phyloP scores from a whole-genome alignment of 2,797 vertebrate genomes.

The Schizopygopsis malacanthus region DNA sequence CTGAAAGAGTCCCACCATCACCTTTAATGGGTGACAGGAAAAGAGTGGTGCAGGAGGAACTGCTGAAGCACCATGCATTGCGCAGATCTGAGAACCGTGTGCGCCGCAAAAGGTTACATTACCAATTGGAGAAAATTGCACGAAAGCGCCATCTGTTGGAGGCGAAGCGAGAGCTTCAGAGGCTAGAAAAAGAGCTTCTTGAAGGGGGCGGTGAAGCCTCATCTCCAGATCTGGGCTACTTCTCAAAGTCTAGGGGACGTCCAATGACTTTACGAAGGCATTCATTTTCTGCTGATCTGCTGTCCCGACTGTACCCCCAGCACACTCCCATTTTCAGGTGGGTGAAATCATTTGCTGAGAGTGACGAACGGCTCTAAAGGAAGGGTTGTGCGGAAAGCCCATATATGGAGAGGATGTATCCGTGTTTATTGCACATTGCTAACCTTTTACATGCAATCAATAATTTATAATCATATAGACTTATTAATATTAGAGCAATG shows the following conservation, averaged over 20 bases:
- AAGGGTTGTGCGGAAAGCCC: background rate
- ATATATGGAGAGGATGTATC: background rate
- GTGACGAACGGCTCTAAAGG: background rate
- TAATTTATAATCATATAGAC: background rate
- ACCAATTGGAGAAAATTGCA: constrained; percentile 86
- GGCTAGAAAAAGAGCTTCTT: constrained; percentile 79
- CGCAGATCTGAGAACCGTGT: constrained; percentile 81
- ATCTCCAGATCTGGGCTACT: constrained; percentile 65
- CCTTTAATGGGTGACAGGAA: constrained; percentile 78
- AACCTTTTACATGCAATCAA: background rate
- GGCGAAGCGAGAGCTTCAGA: constrained; percentile 86
- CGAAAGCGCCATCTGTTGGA: constrained; percentile 88
- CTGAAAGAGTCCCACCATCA: constrained; percentile 59
- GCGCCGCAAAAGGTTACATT: constrained; percentile 81
- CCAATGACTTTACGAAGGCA: constrained; percentile 70
- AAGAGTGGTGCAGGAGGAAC: constrained; percentile 83
- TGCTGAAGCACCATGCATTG: constrained; percentile 80
- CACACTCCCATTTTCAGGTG: constrained; percentile 79
- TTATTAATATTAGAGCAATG: background rate
- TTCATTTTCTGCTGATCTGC: constrained; percentile 80
- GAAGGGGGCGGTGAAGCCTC: constrained; percentile 69
- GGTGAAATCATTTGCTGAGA: constrained; percentile 37
- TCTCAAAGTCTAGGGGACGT: constrained; percentile 60
- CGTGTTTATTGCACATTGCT: background rate
- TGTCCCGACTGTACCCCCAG: constrained; percentile 82